A percentile compares a stretch with the other conserved stretches of the same genome.
Conservation (phyloP, 1,140 invertebrate genomes). For the Drosophila willistoni region DNA sequence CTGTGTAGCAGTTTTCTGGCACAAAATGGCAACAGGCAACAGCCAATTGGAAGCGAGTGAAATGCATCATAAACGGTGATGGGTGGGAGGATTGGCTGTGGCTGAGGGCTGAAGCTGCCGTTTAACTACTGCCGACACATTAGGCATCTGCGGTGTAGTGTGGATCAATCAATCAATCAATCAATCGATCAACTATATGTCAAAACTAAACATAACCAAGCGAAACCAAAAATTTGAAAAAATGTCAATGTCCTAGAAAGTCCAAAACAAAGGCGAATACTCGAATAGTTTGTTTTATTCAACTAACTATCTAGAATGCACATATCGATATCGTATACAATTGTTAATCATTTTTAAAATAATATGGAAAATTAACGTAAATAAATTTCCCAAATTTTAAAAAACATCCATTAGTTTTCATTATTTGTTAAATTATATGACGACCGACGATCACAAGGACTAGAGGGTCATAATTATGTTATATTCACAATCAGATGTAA, state of each 20-base stretch:
- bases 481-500: too few relatives aligned
- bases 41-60: not conserved
- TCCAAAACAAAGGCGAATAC: not conserved
- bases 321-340: too few relatives aligned
- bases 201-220: constrained; percentile 2
- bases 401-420: too few relatives aligned
- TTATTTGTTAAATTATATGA: too few relatives aligned
- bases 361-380: too few relatives aligned
- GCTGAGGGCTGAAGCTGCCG: too few relatives aligned
- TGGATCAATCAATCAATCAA: constrained; percentile 15
- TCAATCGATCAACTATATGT: not conserved
- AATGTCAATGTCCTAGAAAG: not conserved
- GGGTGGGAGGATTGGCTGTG: too few relatives aligned
- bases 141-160: not conserved
- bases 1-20: not conserved
- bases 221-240: not conserved
- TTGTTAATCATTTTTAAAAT: too few relatives aligned
- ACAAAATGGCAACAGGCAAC: not conserved
- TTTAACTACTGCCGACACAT: not conserved
- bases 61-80: not conserved
- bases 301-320: too few relatives aligned
- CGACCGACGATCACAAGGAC: too few relatives aligned
- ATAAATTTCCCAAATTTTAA: too few relatives aligned
- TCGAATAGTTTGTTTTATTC: not conserved
- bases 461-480: too few relatives aligned